Conservation (phyloP, 2,888 invertebrate species). For the Parasteatoda lunata region DNA sequence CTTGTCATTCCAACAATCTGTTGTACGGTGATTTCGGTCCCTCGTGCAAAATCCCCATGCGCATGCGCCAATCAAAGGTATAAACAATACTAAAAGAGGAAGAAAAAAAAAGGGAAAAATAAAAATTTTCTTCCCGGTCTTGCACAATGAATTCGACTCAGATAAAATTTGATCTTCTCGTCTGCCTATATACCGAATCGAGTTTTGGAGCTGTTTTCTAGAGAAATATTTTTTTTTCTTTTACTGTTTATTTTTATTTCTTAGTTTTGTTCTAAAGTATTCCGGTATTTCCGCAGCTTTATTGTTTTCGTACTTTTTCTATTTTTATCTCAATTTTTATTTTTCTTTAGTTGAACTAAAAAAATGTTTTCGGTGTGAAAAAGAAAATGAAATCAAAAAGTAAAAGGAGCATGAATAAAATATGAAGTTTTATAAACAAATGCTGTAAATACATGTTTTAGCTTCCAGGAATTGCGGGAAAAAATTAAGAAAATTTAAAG, state of each 20-base stretch:
- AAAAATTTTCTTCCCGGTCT: neutral
- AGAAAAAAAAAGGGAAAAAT: neutral
- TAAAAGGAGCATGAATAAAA: slow-evolving; percentile 2
- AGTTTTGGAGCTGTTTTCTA: slow-evolving; percentile 1
- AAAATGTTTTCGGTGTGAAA: neutral
- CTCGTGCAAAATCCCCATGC: neutral
- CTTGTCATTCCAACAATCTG: neutral
- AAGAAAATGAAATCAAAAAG: slow-evolving; percentile 2
- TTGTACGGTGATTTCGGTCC: slow-evolving; percentile 3
- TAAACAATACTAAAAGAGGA: neutral
- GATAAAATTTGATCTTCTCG: neutral
- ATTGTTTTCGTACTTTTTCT: neutral
- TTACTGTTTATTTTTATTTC: neutral
- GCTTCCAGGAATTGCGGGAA: neutral
- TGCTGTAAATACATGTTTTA: neutral
- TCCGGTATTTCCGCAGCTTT: neutral
- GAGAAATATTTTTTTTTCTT: neutral
- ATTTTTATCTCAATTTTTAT: neutral
- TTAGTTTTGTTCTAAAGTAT: neutral
- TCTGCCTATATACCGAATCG: neutral
- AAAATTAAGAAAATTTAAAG: neutral
- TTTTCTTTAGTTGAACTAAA: neutral
- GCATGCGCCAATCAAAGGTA: slow-evolving; percentile 3
- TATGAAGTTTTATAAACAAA: neutral
- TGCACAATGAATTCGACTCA: slow-evolving; percentile 3